A percentile compares a stretch with the other conserved stretches of the same genome.
Evolutionary conservation across 2,113 vertebrate species (phyloP).

Genomic region (Stomatorhinus ivindoensis): DNA sequence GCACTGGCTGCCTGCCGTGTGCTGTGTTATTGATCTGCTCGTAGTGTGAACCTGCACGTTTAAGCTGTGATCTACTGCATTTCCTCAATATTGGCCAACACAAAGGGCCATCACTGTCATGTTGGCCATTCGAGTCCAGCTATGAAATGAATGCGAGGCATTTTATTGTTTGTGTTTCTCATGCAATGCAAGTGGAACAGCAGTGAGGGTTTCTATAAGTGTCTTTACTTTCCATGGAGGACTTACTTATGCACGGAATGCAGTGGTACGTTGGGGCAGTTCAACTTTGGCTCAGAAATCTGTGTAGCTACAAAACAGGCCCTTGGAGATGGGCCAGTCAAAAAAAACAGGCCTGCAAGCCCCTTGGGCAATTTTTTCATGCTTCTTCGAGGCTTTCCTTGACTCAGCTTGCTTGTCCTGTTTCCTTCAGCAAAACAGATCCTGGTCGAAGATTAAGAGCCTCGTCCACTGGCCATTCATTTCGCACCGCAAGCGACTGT

Average conservation of each 20-base stretch:
- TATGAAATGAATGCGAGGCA: background rate
- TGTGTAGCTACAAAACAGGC: background rate
- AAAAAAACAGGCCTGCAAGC: background rate
- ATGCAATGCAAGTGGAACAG: background rate
- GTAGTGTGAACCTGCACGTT: background rate
- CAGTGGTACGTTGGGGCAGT: background rate
- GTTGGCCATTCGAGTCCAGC: background rate
- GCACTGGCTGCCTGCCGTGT: background rate
- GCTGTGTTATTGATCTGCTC: background rate
- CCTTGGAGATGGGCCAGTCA: background rate
- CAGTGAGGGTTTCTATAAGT: background rate
- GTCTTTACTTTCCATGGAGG: background rate
- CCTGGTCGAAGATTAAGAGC: constrained; percentile 90
- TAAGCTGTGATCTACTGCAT: background rate
- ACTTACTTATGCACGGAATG: background rate
- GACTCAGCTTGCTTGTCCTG: background rate
- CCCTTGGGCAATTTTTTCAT: background rate
- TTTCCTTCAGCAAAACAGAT: constrained; percentile 61
- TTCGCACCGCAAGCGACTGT: constrained; percentile 77
- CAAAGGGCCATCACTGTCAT: background rate
- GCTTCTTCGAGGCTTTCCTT: background rate
- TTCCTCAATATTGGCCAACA: background rate
- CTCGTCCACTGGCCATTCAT: constrained; percentile 84
- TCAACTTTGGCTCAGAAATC: background rate
- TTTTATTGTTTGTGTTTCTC: background rate